phyloP scores from a whole-genome alignment of 2,113 vertebrate species.

The Phyllostomus hastatus region DNA sequence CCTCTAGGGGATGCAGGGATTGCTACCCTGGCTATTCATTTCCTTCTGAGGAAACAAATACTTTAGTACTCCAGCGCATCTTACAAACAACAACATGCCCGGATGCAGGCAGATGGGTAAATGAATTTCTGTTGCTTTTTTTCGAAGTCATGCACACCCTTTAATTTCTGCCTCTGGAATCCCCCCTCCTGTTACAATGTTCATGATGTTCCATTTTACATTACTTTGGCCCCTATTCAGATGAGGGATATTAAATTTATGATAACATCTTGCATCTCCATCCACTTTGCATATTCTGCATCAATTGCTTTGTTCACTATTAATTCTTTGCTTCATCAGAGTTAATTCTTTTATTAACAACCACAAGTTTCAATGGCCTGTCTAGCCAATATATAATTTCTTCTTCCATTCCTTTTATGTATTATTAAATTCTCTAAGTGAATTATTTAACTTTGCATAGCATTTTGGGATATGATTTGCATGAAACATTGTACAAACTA shows the following conservation, averaged over 20 bases:
- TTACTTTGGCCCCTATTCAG: not conserved
- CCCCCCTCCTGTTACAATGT: constrained; percentile 7
- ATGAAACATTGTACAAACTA: constrained; percentile 53
- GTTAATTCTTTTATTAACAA: constrained; percentile 61
- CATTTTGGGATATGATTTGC: constrained; percentile 53
- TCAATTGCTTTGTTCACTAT: constrained; percentile 49
- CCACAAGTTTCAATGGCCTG: constrained; percentile 25
- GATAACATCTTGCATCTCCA: not conserved
- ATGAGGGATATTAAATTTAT: constrained; percentile 57
- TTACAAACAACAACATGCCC: not conserved
- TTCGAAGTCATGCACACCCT: not conserved
- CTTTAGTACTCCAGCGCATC: not conserved
- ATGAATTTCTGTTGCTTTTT: not conserved
- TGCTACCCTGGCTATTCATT: not conserved
- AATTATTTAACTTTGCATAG: constrained; percentile 65
- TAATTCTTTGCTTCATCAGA: constrained; percentile 49
- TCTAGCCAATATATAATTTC: constrained; percentile 43
- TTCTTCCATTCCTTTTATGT: constrained; percentile 44
- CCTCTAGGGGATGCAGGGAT: not conserved
- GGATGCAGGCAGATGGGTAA: not conserved
- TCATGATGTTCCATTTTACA: not conserved
- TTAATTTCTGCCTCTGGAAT: constrained; percentile 30
- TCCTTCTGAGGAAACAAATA: not conserved
- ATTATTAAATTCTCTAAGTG: constrained; percentile 63
- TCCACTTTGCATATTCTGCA: constrained; percentile 27